These are phyloP conservation scores for Eugnorisma glareosa DNA, from an alignment of 2,888 invertebrate genomes.

Conservation along the genomic window DNA sequence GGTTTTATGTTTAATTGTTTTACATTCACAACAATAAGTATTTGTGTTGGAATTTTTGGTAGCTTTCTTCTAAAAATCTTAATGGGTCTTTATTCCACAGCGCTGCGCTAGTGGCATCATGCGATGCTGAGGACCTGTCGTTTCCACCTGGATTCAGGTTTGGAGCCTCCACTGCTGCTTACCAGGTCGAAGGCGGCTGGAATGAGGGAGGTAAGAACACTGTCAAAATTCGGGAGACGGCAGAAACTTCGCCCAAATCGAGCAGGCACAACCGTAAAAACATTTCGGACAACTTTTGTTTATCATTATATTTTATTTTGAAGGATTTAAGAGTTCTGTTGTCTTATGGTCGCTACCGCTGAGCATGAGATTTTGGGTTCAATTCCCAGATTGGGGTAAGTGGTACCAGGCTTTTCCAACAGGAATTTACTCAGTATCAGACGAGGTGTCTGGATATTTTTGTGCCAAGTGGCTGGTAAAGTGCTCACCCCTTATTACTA, in stretches of 20 bases:
- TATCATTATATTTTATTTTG: background rate
- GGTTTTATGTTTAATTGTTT: too few species aligned
- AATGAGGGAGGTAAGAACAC: constrained; percentile 57
- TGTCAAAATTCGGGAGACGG: background rate
- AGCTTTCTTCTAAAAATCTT: too few species aligned
- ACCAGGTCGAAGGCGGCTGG: constrained; percentile 65
- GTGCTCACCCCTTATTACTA: background rate
- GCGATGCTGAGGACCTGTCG: constrained; percentile 43
- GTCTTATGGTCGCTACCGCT: too few species aligned
- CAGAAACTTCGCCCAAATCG: background rate
- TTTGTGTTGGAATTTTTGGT: too few species aligned
- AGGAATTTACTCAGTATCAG: background rate
- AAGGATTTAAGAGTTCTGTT: background rate
- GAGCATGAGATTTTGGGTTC: background rate
- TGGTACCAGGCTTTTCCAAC: background rate
- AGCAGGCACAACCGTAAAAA: background rate
- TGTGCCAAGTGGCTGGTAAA: background rate
- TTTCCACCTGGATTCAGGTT: constrained; percentile 62
- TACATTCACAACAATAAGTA: too few species aligned
- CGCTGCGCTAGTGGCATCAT: constrained; percentile 17
- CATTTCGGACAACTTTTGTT: background rate
- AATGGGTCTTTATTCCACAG: constrained; percentile 3
- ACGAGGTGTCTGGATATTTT: background rate
- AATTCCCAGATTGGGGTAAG: background rate
- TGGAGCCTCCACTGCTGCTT: constrained; percentile 56